These are phyloP conservation scores for Virgularia gustaviana DNA, from an alignment of 92 coral and sea anemone genomes.

Conservation along the genomic window DNA sequence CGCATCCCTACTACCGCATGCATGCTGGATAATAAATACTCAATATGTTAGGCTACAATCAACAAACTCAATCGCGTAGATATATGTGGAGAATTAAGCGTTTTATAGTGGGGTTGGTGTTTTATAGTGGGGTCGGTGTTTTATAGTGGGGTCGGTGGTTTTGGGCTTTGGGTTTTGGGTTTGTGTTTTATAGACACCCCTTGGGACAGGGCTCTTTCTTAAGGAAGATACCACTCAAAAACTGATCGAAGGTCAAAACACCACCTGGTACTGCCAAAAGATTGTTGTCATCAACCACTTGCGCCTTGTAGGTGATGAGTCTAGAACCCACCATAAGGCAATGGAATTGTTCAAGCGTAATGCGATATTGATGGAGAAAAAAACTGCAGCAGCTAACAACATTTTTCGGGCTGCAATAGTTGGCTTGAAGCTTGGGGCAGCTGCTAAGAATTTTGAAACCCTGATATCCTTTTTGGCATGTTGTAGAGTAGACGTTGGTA, in stretches of 20 bases:
- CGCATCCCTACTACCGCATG: too few species aligned
- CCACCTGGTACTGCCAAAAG: slow-evolving; percentile 41
- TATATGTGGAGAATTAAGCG: neutral
- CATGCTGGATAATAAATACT: too few species aligned
- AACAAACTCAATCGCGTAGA: neutral
- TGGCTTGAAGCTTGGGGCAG: slow-evolving; percentile 35
- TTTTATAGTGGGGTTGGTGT: too few species aligned
- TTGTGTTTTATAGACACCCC: too few species aligned
- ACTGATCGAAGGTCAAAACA: slow-evolving; percentile 38
- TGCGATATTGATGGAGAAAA: slow-evolving; percentile 29
- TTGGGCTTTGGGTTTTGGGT: too few species aligned
- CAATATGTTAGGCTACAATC: neutral
- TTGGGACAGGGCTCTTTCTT: slow-evolving; percentile 6
- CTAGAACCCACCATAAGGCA: slow-evolving; percentile 12
- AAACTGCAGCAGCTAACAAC: slow-evolving; percentile 30
- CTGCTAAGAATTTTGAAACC: slow-evolving; percentile 37
- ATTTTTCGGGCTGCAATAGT: slow-evolving; percentile 39
- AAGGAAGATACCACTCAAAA: slow-evolving; percentile 37
- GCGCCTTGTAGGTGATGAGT: slow-evolving; percentile 13
- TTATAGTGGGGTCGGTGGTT: too few species aligned
- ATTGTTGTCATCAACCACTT: slow-evolving; percentile 28
- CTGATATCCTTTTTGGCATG: slow-evolving; percentile 42
- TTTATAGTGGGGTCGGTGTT: too few species aligned
- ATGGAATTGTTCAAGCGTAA: slow-evolving; percentile 33
- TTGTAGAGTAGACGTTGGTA: slow-evolving; percentile 41